A percentile compares a stretch with the other conserved stretches of the same genome.
These are phyloP conservation scores for Bombus affinis DNA, from an alignment of 1,140 invertebrate species.

Conservation along the genomic window DNA sequence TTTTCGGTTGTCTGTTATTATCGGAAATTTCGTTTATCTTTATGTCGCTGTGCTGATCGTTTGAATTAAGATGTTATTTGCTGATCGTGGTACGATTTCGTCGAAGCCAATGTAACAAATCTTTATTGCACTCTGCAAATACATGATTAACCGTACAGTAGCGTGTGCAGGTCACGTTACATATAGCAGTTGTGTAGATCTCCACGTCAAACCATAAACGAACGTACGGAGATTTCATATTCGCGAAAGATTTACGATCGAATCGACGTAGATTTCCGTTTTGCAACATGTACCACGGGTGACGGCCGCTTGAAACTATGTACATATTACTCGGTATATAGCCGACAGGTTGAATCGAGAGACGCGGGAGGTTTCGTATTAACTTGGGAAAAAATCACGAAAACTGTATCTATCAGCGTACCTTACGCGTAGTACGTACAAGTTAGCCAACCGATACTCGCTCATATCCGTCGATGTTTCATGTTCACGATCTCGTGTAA, in stretches of 20 bases:
- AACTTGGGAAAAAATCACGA: background rate
- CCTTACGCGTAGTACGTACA: slow-evolving; percentile 23
- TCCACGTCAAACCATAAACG: background rate
- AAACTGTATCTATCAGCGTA: slow-evolving; percentile 28
- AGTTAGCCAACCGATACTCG: slow-evolving; percentile 21
- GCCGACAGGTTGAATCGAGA: background rate
- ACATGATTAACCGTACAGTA: background rate
- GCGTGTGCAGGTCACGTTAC: background rate
- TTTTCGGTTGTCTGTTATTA: background rate
- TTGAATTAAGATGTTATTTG: background rate
- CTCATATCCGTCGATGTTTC: slow-evolving; percentile 59
- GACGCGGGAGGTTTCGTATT: slow-evolving; percentile 24
- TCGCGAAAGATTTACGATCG: slow-evolving; percentile 17
- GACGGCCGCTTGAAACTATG: background rate
- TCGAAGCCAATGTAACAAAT: background rate
- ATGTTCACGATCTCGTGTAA: slow-evolving; percentile 42
- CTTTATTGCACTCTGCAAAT: background rate
- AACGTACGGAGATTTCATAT: background rate
- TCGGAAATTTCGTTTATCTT: background rate
- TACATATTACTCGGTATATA: background rate
- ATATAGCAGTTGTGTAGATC: background rate
- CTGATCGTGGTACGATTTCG: background rate
- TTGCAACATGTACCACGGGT: background rate
- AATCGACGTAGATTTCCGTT: slow-evolving; percentile 7
- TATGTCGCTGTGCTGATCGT: background rate